Conservation (phyloP, 2,888 invertebrate species). For the Parnassius glacialis region DNA sequence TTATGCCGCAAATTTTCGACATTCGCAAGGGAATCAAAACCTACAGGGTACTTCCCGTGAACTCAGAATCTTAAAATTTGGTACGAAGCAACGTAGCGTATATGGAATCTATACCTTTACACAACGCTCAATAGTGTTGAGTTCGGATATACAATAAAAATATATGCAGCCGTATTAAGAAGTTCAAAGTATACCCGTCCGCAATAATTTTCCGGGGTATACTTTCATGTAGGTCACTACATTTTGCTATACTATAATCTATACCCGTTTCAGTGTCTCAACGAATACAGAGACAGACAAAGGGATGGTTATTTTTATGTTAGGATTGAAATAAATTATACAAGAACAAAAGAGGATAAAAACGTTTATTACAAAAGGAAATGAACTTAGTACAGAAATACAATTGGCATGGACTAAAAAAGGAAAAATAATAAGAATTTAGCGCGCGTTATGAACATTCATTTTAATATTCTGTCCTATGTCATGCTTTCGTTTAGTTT, state of each 20-base stretch:
- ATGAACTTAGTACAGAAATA: slow-evolving; percentile 1
- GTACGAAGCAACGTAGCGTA: too few relatives aligned
- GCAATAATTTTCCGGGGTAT: not conserved
- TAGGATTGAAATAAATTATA: slow-evolving; percentile 1
- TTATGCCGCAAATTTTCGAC: too few relatives aligned
- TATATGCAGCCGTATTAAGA: not conserved
- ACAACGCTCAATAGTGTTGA: not conserved
- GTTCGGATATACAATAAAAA: slow-evolving; percentile 1
- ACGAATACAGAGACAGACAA: not conserved
- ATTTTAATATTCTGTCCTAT: slow-evolving; percentile 5
- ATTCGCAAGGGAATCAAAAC: too few relatives aligned
- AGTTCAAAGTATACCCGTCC: not conserved
- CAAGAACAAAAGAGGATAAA: not conserved
- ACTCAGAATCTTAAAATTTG: too few relatives aligned
- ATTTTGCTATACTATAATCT: slow-evolving; percentile 1
- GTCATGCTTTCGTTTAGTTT: slow-evolving; percentile 1
- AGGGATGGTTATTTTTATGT: not conserved
- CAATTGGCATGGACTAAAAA: not conserved
- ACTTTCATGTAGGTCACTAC: not conserved
- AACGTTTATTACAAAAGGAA: slow-evolving; percentile 5
- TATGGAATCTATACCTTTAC: not conserved
- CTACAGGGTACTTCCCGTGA: too few relatives aligned
- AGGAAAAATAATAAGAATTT: slow-evolving; percentile 1
- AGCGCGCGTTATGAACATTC: slow-evolving; percentile 1
- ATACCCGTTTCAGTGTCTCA: not conserved